A percentile compares a stretch with the other conserved stretches of the same genome.
phyloP scores from a whole-genome alignment of 2,797 vertebrate species.

The Molothrus ater region DNA sequence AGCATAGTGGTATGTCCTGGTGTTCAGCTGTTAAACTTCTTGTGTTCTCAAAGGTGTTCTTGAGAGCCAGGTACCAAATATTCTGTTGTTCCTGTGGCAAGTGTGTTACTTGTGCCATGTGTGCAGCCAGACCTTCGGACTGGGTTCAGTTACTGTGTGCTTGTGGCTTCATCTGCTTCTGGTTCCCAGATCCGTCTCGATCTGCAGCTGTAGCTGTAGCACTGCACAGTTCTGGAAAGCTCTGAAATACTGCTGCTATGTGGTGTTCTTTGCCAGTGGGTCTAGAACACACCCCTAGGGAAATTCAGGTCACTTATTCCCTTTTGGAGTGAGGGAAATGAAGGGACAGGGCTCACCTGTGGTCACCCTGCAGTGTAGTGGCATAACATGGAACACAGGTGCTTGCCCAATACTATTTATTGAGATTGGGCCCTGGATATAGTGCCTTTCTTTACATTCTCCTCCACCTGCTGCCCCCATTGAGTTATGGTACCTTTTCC shows the following conservation, averaged over 20 bases:
- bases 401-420: neutral
- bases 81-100: neutral
- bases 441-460: neutral
- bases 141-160: neutral
- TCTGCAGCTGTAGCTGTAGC: neutral
- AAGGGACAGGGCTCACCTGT: neutral
- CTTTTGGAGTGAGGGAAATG: neutral
- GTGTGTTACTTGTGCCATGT: neutral
- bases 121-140: neutral
- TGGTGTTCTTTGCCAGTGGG: neutral
- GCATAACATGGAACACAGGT: neutral
- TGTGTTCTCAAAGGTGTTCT: neutral
- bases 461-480: neutral
- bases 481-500: neutral
- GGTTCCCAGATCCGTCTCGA: neutral
- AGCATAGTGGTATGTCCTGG: neutral
- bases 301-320: rapidly evolving
- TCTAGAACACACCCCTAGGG: neutral
- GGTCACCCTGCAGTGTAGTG: neutral
- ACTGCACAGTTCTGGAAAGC: neutral
- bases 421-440: neutral
- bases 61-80: neutral
- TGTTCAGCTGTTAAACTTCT: neutral
- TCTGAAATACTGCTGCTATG: neutral
- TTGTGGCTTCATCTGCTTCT: neutral